phyloP scores from a whole-genome alignment of 2,113 vertebrate genomes.

The human region DNA sequence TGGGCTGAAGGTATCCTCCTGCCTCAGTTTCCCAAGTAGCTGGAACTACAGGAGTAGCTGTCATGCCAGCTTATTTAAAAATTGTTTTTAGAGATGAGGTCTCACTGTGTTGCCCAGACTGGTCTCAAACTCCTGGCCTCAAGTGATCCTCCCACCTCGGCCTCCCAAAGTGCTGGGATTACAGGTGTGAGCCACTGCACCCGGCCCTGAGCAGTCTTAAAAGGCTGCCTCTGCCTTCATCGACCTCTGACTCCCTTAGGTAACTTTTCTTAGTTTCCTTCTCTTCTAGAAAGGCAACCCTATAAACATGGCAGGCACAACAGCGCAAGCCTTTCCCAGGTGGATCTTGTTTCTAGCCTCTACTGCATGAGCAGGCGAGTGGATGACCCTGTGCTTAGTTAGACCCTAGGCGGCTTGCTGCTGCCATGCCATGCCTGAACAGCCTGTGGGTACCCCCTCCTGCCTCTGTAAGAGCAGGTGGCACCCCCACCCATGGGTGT shows the following conservation, averaged over 20 bases:
- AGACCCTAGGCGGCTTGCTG: neutral
- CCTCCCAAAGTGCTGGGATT: no score
- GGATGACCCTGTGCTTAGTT: neutral
- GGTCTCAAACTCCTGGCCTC: no score
- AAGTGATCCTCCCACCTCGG: no score
- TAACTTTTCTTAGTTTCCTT: neutral
- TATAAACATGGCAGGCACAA: neutral
- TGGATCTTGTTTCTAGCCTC: neutral
- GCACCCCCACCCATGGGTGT: no score
- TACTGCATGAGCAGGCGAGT: accelerated
- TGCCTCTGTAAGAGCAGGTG: neutral
- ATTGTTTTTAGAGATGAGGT: no score
- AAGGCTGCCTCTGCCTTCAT: neutral
- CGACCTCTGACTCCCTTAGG: neutral
- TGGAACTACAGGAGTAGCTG: no score
- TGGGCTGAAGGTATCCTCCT: no score
- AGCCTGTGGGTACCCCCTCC: neutral
- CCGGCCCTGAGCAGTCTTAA: neutral
- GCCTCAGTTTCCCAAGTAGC: no score
- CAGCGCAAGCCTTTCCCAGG: neutral
- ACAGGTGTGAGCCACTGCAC: no score
- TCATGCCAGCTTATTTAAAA: no score
- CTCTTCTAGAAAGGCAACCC: neutral
- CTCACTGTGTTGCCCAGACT: no score
- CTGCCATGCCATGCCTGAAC: neutral